Base-by-base conservation (phyloP, 2,888 invertebrate species). In the Thymelicus lineola region DNA sequence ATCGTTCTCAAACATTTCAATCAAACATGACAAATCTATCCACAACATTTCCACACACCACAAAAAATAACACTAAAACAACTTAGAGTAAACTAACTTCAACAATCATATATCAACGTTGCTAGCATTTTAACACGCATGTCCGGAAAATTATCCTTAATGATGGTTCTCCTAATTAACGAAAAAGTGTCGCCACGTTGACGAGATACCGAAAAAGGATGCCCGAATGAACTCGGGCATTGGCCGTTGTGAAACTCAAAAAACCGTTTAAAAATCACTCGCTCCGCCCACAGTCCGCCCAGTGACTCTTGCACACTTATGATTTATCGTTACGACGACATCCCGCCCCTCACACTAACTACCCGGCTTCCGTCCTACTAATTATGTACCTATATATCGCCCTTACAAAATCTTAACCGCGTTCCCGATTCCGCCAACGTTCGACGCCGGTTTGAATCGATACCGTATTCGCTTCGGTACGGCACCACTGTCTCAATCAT, bases 211-310 rank as follows among this genome's bases (percentile, higher is more conserved):
- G 86, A 89, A 91, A 89, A 91, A 89, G 91, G 91, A 89, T 82
- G 86, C 80, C 83, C 86, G 86, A 88, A 87, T 87, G 79, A 85
- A 86, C 85, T 82, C 86, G 86, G 85, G 88, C 89, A 91, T 92
- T 92, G 93, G 93, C 85, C 86, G 86, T 81, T 76, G 82, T 80
- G 82, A 84, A 86, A 87, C 89, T 91, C 90, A 92, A 93, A 93
- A 93, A 93, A 93, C 90, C 88, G 90, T 92, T 93, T 92, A 92
- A 92, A 92, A 92, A 88, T 91, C 87, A 89, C 83, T 92, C 86
- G 93, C 93, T 80, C 91, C 93, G 89, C 93, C 93, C 87, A 86
- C 86, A 79, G 83, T 85, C 88, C 91, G 92, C 90, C 92, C 91
- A 87, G 83, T 80, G 82, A 84, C 86, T 89, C 87, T 82, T 84